phyloP scores from a whole-genome alignment of 2,888 invertebrate species.

The Toxonevra muliebris region DNA sequence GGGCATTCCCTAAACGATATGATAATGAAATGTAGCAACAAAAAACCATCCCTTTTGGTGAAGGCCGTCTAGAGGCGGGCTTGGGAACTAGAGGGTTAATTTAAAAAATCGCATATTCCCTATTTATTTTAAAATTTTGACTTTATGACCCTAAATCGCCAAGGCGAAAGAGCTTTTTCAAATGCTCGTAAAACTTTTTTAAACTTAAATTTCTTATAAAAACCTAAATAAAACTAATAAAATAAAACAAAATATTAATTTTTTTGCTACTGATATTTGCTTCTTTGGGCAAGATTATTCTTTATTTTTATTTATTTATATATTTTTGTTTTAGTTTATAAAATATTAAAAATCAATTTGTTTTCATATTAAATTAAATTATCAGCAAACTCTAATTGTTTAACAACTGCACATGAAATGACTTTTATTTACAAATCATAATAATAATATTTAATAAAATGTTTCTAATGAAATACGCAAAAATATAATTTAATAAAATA shows the following conservation, averaged over 20 bases:
- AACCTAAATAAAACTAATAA: too few species aligned
- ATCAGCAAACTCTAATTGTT: constrained; percentile 18
- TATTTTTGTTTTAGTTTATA: constrained; percentile 19
- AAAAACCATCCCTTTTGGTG: too few species aligned
- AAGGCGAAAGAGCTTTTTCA: too few species aligned
- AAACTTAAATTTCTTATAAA: too few species aligned
- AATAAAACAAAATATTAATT: constrained; percentile 23
- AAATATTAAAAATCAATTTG: constrained; percentile 28
- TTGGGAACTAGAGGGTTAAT: too few species aligned
- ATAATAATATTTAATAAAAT: constrained; percentile 11
- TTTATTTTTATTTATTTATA: constrained; percentile 27
- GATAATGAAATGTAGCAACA: too few species aligned
- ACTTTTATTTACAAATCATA: constrained; percentile 35
- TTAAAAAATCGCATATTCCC: too few species aligned
- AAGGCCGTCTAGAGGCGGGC: too few species aligned
- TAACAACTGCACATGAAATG: constrained; percentile 39
- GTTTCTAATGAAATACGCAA: constrained; percentile 4
- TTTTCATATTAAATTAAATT: constrained; percentile 31
- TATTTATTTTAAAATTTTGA: too few species aligned
- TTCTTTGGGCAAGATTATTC: constrained; percentile 61
- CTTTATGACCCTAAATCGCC: too few species aligned
- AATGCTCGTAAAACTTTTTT: too few species aligned
- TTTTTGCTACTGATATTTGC: constrained; percentile 50
- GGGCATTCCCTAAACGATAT: too few species aligned
- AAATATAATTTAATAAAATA: constrained; percentile 1